These are phyloP conservation scores for Scotopteryx bipunctaria DNA, from an alignment of 2,888 invertebrate genomes.

Conservation along the genomic window DNA sequence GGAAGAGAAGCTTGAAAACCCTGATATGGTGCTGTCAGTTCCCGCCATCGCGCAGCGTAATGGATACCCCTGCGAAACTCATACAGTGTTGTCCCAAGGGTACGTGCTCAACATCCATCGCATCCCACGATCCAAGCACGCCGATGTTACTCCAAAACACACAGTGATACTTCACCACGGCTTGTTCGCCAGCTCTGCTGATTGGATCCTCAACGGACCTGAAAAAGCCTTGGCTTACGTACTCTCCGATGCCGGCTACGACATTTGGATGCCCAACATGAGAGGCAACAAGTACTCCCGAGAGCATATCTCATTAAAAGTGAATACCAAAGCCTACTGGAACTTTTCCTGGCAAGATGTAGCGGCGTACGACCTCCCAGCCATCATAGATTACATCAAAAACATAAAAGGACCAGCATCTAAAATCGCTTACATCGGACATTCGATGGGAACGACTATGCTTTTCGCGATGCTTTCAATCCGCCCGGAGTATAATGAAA, in stretches of 20 bases:
- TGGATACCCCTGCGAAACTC: slow-evolving; percentile 88
- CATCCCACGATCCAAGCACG: slow-evolving; percentile 84
- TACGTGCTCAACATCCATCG: slow-evolving; percentile 91
- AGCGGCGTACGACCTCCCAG: slow-evolving; percentile 93
- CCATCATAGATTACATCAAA: slow-evolving; percentile 87
- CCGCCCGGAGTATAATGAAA: slow-evolving; percentile 86
- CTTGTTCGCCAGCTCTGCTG: slow-evolving; percentile 88
- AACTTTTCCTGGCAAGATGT: slow-evolving; percentile 94
- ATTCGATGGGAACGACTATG: slow-evolving; percentile 95
- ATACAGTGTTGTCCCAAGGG: slow-evolving; percentile 90
- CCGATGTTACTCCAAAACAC: slow-evolving; percentile 48
- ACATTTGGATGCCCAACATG: slow-evolving; percentile 93
- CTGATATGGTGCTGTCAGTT: slow-evolving; percentile 63
- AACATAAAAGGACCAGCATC: slow-evolving; percentile 56
- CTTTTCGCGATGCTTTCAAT: slow-evolving; percentile 88
- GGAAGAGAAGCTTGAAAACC: slow-evolving; percentile 51
- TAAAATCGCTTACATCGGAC: slow-evolving; percentile 89
- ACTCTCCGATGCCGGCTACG: slow-evolving; percentile 87
- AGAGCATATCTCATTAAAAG: slow-evolving; percentile 82
- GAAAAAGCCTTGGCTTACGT: slow-evolving; percentile 86
- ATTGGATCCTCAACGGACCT: slow-evolving; percentile 89
- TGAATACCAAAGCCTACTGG: slow-evolving; percentile 87
- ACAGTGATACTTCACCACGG: slow-evolving; percentile 91
- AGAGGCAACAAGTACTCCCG: slow-evolving; percentile 91
- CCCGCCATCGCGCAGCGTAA: slow-evolving; percentile 72